A percentile compares a stretch with the other conserved stretches of the same genome.
Evolutionary conservation across 1,140 invertebrate genomes (phyloP).

Genomic region (Druon quercuslanigerum): DNA sequence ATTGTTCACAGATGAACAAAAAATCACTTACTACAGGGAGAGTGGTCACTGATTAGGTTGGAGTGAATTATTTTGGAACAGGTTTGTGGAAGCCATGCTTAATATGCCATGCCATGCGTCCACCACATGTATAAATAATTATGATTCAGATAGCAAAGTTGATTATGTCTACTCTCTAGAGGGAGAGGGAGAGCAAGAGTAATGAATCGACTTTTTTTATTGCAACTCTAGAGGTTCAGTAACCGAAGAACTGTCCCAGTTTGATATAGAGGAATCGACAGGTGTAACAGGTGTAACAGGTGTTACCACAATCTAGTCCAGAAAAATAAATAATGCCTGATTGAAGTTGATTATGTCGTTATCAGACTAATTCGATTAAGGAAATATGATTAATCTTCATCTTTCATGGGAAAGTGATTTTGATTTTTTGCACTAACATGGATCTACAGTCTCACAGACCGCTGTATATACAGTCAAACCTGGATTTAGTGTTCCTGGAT

Average conservation of each 20-base stretch:
- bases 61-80: no score
- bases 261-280: slow-evolving; percentile 26
- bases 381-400: not conserved
- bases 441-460: no score
- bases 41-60: no score
- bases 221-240: not conserved
- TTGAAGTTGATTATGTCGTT: not conserved
- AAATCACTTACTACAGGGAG: not conserved
- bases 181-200: not conserved
- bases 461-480: no score
- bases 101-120: no score
- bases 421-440: no score
- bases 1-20: not conserved
- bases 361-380: slow-evolving; percentile 3
- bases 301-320: slow-evolving; percentile 4
- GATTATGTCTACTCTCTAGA: not conserved
- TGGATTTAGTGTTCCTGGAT: no score
- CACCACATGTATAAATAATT: no score
- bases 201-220: not conserved
- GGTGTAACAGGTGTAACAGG: slow-evolving; percentile 29
- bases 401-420: not conserved
- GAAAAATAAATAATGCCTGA: slow-evolving; percentile 1
- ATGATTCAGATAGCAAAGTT: not conserved
- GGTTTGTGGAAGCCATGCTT: no score
- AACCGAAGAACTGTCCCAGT: slow-evolving; percentile 22